Conservation (phyloP, 2,797 vertebrate genomes). For the Siniperca scherzeri region DNA sequence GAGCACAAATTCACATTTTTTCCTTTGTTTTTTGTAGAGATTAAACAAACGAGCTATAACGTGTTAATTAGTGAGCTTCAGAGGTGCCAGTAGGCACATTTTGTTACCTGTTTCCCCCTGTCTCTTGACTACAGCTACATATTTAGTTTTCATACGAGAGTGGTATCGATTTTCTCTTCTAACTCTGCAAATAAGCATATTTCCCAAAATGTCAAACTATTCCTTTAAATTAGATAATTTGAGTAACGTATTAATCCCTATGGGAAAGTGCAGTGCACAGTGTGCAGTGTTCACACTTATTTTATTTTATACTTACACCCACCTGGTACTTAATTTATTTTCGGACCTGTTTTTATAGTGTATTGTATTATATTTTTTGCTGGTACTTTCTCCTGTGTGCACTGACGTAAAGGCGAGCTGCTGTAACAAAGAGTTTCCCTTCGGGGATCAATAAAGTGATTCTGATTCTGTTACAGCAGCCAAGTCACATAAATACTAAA, state of each 20-base stretch:
- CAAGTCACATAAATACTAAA: background rate
- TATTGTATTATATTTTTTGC: too few species aligned
- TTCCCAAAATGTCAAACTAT: background rate
- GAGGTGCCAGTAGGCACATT: background rate
- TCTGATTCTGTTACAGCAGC: background rate
- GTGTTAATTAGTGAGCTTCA: background rate
- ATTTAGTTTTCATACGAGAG: background rate
- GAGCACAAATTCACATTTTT: background rate
- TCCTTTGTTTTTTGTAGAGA: background rate
- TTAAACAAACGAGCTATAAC: background rate
- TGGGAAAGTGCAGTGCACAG: background rate
- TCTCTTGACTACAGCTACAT: background rate
- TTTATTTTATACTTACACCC: too few species aligned
- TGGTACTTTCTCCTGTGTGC: too few species aligned
- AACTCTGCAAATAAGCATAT: background rate
- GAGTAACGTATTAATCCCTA: background rate
- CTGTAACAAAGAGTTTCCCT: too few species aligned
- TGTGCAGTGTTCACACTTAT: too few species aligned
- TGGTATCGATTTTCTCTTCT: slow-evolving; percentile 8
- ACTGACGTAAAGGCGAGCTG: too few species aligned
- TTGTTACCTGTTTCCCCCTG: background rate
- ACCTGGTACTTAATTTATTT: too few species aligned
- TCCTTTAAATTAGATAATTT: background rate
- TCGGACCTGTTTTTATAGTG: too few species aligned
- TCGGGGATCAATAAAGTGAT: too few species aligned